Evolutionary conservation across 2,888 invertebrate species (phyloP).

Genomic region (Callyntrura guangdongensis): DNA sequence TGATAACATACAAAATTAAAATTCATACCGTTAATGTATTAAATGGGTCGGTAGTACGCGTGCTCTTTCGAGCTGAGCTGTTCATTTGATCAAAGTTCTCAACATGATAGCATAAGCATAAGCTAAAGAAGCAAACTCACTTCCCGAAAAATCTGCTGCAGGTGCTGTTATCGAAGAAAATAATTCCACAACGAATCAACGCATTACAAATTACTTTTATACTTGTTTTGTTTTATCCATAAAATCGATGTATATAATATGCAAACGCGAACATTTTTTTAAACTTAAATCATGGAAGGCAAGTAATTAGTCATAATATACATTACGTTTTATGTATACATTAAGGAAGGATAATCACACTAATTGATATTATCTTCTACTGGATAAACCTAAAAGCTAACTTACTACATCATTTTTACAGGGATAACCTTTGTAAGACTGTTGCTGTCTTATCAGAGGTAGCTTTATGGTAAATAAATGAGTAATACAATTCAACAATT

Average conservation of each 20-base stretch:
- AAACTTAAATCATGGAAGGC: neutral
- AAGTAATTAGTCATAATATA: slow-evolving; percentile 13
- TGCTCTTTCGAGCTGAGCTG: too few relatives aligned
- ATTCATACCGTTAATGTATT: too few relatives aligned
- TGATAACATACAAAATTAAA: too few relatives aligned
- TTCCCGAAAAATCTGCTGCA: too few relatives aligned
- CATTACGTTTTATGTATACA: neutral
- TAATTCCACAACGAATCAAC: neutral
- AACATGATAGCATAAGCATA: too few relatives aligned
- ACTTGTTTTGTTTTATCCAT: neutral
- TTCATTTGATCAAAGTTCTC: too few relatives aligned
- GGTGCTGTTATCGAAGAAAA: too few relatives aligned
- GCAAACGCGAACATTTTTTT: neutral
- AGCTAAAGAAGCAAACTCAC: too few relatives aligned
- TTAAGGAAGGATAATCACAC: neutral
- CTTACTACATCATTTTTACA: too few relatives aligned
- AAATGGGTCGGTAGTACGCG: too few relatives aligned
- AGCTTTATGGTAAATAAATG: neutral
- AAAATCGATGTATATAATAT: neutral
- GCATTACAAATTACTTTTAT: neutral
- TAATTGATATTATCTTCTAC: slow-evolving; percentile 32
- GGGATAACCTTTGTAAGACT: slow-evolving; percentile 11
- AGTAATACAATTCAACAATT: neutral
- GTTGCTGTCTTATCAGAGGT: slow-evolving; percentile 10
- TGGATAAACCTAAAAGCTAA: slow-evolving; percentile 45